Evolutionary conservation across 2,797 vertebrate genomes (phyloP).

Genomic region (Fratercula arctica): DNA sequence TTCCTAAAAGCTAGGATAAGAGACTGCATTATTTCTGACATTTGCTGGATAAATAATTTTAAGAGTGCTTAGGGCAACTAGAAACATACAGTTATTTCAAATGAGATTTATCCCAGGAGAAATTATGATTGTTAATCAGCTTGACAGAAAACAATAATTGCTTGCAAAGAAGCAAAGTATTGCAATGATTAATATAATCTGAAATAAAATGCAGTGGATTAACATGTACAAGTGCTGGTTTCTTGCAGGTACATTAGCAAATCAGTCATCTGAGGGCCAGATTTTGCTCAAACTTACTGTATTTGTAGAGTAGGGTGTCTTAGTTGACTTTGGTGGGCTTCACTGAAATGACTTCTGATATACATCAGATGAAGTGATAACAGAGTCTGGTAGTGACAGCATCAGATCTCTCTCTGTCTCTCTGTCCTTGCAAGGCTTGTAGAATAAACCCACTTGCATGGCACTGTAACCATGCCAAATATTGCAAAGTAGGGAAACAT

Average conservation of each 20-base stretch:
- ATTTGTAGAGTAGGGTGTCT: not conserved
- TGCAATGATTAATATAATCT: not conserved
- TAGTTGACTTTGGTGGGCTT: not conserved
- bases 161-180: slow-evolving; percentile 25
- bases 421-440: not conserved
- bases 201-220: slow-evolving; percentile 35
- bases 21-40: not conserved
- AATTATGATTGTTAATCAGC: slow-evolving; percentile 28
- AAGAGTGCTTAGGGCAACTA: not conserved
- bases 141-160: slow-evolving; percentile 42
- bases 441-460: not conserved
- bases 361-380: not conserved
- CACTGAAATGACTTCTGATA: not conserved
- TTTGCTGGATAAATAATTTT: not conserved
- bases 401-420: not conserved
- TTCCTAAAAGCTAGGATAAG: not conserved
- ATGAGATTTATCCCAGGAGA: slow-evolving; percentile 24
- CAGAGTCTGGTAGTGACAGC: not conserved
- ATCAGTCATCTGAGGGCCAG: not conserved
- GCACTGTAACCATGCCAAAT: not conserved
- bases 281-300: not conserved
- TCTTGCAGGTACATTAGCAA: not conserved
- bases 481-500: not conserved
- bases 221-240: not conserved
- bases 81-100: not conserved